Conservation (phyloP, 2,888 invertebrate genomes). For the Minunthozetes semirufus region DNA sequence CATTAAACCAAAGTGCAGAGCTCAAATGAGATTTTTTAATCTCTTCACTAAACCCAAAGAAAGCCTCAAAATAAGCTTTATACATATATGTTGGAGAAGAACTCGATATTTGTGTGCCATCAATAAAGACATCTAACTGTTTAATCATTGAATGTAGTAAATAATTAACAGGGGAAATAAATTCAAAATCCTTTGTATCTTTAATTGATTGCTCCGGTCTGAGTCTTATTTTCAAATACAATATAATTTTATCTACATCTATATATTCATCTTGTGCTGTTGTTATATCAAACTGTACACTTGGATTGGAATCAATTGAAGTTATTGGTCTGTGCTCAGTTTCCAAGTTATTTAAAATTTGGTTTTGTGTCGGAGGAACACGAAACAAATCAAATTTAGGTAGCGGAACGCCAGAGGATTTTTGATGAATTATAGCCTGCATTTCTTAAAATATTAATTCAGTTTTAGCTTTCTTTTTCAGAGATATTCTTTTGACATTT, state of each 20-base stretch:
- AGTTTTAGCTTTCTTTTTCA: not conserved
- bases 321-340: constrained; percentile 29
- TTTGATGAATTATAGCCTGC: constrained; percentile 1
- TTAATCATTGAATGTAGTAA: not conserved
- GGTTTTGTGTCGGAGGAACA: constrained; percentile 22
- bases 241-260: not conserved
- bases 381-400: constrained; percentile 26
- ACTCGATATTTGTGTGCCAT: not conserved
- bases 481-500: not conserved
- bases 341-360: not conserved
- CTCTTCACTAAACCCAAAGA: not conserved
- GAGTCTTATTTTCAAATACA: not conserved
- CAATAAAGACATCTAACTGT: constrained; percentile 6
- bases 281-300: not conserved
- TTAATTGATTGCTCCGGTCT: not conserved
- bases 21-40: not conserved
- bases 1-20: not conserved
- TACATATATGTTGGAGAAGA: not conserved
- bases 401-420: not conserved
- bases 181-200: not conserved
- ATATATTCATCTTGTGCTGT: constrained; percentile 5
- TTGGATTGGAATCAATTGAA: not conserved
- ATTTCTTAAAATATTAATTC: not conserved
- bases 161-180: not conserved
- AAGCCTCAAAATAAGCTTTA: constrained; percentile 7